Percentiles rank a stretch among this genome's conserved stretches.
These are phyloP conservation scores for Myotis davidii DNA, from an alignment of 2,113 vertebrate genomes.

Conservation along the genomic window DNA sequence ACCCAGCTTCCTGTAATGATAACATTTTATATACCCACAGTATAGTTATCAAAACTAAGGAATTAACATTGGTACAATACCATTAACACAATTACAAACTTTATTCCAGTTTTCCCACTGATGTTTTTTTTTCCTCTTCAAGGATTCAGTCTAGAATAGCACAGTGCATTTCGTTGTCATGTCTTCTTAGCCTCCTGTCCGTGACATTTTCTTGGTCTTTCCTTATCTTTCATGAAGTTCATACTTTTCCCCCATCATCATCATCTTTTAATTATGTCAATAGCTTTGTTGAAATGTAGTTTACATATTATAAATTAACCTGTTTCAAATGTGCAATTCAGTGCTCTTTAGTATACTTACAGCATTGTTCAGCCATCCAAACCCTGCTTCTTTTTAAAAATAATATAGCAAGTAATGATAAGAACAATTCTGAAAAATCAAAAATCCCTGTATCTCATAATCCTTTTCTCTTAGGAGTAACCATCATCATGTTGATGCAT, in stretches of 20 bases:
- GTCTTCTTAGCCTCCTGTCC: not conserved
- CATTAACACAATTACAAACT: not conserved
- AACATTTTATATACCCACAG: not conserved
- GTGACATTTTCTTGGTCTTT: not conserved
- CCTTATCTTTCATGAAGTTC: not conserved
- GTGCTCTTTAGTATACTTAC: not conserved
- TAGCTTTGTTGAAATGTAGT: not conserved
- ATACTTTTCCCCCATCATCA: not conserved
- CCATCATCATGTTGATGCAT: not conserved
- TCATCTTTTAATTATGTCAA: conserved; percentile 4
- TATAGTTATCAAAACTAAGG: not conserved
- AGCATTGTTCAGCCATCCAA: not conserved
- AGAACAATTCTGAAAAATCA: conserved; percentile 23
- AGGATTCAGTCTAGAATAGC: not conserved
- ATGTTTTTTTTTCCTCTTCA: not conserved
- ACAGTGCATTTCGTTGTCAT: not conserved
- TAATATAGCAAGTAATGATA: conserved; percentile 4
- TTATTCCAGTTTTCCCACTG: not conserved
- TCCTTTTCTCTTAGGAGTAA: not conserved
- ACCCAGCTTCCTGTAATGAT: not conserved
- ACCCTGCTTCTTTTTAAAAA: not conserved
- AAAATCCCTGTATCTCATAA: not conserved
- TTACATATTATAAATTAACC: not conserved
- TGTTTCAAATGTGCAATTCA: not conserved
- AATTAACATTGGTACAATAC: not conserved